phyloP scores from a whole-genome alignment of 2,888 invertebrate species.

The Gymnoscelis rufifasciata region DNA sequence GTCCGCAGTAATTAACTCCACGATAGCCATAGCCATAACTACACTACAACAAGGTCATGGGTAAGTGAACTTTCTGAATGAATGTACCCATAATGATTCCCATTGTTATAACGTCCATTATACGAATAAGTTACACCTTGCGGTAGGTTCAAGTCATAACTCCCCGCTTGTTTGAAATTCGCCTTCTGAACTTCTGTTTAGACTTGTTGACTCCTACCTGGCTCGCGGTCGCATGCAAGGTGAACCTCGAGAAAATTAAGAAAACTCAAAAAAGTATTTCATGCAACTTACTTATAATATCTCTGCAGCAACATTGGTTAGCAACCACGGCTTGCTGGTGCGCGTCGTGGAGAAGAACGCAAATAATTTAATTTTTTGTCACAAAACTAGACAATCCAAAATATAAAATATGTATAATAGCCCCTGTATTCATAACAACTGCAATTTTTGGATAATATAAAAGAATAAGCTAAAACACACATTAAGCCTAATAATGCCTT shows the following conservation, averaged over 20 bases:
- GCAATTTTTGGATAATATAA: too few species aligned
- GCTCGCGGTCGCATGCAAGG: not conserved
- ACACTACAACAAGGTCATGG: conserved; percentile 35
- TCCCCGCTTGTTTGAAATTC: conserved; percentile 13
- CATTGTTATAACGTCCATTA: conserved; percentile 26
- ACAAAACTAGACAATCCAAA: too few species aligned
- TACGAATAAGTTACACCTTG: conserved; percentile 22
- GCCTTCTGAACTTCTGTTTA: conserved; percentile 8
- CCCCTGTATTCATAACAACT: too few species aligned
- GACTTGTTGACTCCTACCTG: conserved; percentile 1
- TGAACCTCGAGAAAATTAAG: not conserved
- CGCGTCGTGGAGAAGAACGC: conserved; percentile 80
- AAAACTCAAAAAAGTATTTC: too few species aligned
- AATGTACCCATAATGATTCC: conserved; percentile 31
- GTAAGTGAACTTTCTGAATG: conserved; percentile 40
- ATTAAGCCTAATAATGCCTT: too few species aligned
- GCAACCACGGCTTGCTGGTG: conserved; percentile 91
- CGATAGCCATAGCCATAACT: not conserved
- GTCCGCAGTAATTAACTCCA: too few species aligned
- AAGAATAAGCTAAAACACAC: too few species aligned
- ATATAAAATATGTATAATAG: too few species aligned
- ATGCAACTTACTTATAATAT: too few species aligned
- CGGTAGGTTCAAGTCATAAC: conserved; percentile 25
- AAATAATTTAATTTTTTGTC: too few species aligned
- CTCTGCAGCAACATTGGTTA: too few species aligned